Conservation (phyloP, 2,888 invertebrate genomes). For the Boloria euphrosyne region DNA sequence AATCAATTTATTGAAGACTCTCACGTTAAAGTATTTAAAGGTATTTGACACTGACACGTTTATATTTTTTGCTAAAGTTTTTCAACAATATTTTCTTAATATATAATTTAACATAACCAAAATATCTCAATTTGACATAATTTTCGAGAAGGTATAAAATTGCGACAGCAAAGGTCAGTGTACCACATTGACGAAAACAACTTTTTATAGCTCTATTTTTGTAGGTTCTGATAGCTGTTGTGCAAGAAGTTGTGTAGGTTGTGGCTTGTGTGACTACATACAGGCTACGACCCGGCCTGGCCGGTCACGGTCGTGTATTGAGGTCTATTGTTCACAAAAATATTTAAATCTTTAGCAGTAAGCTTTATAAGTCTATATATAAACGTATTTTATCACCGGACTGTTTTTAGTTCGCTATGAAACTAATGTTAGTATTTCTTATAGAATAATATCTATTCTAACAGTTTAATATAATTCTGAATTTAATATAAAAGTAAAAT, state of each 20-base stretch:
- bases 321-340: background rate
- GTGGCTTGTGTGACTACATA: slow-evolving; percentile 8
- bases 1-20: background rate
- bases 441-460: no score
- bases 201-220: slow-evolving; percentile 16
- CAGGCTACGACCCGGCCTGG: background rate
- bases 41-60: slow-evolving; percentile 12
- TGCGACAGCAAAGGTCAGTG: slow-evolving; percentile 34
- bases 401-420: no score
- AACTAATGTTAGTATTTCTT: no score
- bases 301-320: slow-evolving; percentile 7
- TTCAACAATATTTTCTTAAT: no score
- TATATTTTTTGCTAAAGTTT: slow-evolving; percentile 2
- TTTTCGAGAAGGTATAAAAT: slow-evolving; percentile 8
- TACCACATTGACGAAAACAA: slow-evolving; percentile 28
- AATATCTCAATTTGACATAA: no score
- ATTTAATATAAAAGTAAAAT: no score
- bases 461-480: no score
- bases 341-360: background rate
- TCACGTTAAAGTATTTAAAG: background rate
- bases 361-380: no score
- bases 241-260: slow-evolving; percentile 6
- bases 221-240: slow-evolving; percentile 8
- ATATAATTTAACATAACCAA: no score
- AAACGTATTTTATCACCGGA: no score